Evolutionary conservation across 2,797 vertebrate species (phyloP), one percentile per base, ranked within the genome.

Genomic region (Hippoglossus hippoglossus): DNA sequence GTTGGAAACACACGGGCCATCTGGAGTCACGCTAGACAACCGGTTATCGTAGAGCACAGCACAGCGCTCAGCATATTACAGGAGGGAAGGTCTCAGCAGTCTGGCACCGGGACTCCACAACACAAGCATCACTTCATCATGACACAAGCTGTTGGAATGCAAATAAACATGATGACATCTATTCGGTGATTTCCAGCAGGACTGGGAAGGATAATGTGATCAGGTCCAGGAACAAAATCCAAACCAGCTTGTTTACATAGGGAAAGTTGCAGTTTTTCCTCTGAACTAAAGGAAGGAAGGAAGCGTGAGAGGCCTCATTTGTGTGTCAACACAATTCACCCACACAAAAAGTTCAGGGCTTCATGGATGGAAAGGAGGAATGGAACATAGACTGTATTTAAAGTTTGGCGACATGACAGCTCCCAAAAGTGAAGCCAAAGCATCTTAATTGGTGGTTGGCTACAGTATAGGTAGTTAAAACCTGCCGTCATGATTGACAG

Each of bases 1-100:
- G 36, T 66, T 77, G 81, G 19, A 86, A 86, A 84, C 49, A 64
- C 73, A 69, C 21, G 28, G 63, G 61, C 65, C 77, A 84, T 87
- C 77, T 85, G 81, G 80, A 83, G 70, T 56, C 59, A 54, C 56
- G 64, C 75, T 84, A 70, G 80, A 82, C 68, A 84, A 70, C 34
- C 24, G 21, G 63, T 73, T 86, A 79, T 87, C 84, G 77, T 58
- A 61, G 70, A 75, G 63, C 65, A 52, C 52, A 56, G 62, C 46
- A 22, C 16, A 15, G 69, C 0, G 34, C 71, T 75, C 65, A 22
- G 72, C 54, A 57, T 60, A 73, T 80, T 72, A 67, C 44, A 67
- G 57, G 53, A 68, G 31, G 59, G 34, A 44, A 57, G 57, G 67
- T 51, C 67, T 44, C 68, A 73, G 73, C 26, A 55, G 50, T 75